Conservation (phyloP, 2,888 invertebrate genomes). For the Drosophila setosimentum region DNA sequence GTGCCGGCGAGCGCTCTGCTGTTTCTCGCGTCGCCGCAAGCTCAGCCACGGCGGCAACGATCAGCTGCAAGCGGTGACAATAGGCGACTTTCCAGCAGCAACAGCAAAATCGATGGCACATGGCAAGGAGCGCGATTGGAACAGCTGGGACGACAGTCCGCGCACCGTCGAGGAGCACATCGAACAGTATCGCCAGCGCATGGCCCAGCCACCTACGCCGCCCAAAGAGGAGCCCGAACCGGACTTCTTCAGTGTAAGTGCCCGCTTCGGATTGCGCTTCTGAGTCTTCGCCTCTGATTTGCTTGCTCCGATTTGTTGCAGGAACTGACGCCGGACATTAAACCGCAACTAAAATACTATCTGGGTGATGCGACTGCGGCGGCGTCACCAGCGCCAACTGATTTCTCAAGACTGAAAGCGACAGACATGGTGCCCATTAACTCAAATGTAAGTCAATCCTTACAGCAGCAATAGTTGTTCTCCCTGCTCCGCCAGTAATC, state of each 20-base stretch:
- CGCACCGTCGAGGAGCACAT: slow-evolving; percentile 88
- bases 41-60: slow-evolving; percentile 78
- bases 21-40: slow-evolving; percentile 87
- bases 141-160: slow-evolving; percentile 88
- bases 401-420: slow-evolving; percentile 86
- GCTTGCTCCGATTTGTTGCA: slow-evolving; percentile 54
- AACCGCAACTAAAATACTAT: slow-evolving; percentile 87
- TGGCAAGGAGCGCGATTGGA: slow-evolving; percentile 86
- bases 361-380: slow-evolving; percentile 83
- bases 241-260: slow-evolving; percentile 87
- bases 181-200: slow-evolving; percentile 87
- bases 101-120: background rate
- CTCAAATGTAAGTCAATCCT: slow-evolving; percentile 77
- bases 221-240: slow-evolving; percentile 85
- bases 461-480: background rate
- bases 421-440: slow-evolving; percentile 85
- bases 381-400: slow-evolving; percentile 58
- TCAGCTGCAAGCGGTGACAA: slow-evolving; percentile 87
- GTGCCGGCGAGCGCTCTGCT: slow-evolving; percentile 88
- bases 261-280: background rate
- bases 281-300: background rate
- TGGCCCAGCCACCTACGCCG: slow-evolving; percentile 85
- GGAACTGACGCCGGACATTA: slow-evolving; percentile 88
- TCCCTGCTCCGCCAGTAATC: background rate
- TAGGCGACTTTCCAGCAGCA: slow-evolving; percentile 73